A percentile compares a stretch with the other conserved stretches of the same genome.
These are phyloP conservation scores for Natrix natrix DNA, from an alignment of 2,797 vertebrate genomes.

Conservation along the genomic window DNA sequence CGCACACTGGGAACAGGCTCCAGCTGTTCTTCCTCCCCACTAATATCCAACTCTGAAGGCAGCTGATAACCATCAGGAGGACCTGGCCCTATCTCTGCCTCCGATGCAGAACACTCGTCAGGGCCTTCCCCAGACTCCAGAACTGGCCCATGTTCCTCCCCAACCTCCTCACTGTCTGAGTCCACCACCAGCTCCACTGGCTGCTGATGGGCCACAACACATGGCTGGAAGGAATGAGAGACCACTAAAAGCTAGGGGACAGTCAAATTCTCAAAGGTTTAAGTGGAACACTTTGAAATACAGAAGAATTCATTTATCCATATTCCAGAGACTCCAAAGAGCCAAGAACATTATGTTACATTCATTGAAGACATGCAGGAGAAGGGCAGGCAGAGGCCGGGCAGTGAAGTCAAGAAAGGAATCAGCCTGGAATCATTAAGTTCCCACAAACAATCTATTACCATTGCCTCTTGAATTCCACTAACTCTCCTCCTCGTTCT, in stretches of 20 bases:
- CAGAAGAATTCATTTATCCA: not conserved
- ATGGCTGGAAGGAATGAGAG: not conserved
- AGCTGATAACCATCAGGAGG: too few species aligned
- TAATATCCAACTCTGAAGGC: too few species aligned
- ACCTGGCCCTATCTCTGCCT: too few species aligned
- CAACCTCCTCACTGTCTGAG: too few species aligned
- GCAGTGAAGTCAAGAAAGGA: not conserved
- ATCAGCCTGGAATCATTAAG: not conserved
- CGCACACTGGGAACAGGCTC: too few species aligned
- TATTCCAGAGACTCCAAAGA: not conserved
- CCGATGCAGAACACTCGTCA: too few species aligned
- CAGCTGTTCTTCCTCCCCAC: too few species aligned
- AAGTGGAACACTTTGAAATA: not conserved
- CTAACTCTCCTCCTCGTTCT: not conserved
- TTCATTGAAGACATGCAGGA: not conserved
- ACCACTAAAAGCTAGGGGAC: not conserved
- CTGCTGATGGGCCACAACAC: too few species aligned
- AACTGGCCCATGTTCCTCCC: too few species aligned
- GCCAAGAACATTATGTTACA: not conserved
- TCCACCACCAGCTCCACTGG: too few species aligned
- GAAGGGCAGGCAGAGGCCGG: not conserved
- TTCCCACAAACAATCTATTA: not conserved
- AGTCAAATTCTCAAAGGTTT: not conserved
- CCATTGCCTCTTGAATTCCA: not conserved
- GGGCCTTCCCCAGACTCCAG: too few species aligned